Evolutionary conservation across 2,888 invertebrate genomes (phyloP).

Genomic region (Hetaerina titia): DNA sequence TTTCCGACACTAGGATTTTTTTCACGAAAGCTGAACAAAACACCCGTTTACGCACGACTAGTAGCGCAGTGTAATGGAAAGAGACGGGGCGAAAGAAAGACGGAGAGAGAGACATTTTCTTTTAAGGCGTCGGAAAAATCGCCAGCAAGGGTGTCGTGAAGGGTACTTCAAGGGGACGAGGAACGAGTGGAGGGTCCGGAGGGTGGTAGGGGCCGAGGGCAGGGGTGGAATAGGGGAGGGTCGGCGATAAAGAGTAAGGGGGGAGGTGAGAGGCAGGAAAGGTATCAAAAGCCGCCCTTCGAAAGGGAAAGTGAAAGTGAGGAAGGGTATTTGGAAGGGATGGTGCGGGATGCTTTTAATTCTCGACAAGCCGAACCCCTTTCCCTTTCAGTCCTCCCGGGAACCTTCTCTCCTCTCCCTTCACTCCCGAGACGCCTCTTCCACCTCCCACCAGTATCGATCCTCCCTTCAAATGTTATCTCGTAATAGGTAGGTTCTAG

Average conservation of each 20-base stretch:
- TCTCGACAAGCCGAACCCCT: not conserved
- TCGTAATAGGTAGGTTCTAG: not conserved
- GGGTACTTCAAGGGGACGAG: not conserved
- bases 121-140: conserved; percentile 11
- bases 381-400: not conserved
- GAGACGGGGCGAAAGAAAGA: not conserved
- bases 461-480: not conserved
- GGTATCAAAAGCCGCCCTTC: not conserved
- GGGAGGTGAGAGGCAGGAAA: too few species aligned
- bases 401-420: not conserved
- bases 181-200: not conserved
- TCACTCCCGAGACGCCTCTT: not conserved
- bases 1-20: not conserved
- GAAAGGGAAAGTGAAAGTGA: conserved; percentile 55
- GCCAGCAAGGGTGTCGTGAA: conserved; percentile 14
- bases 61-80: not conserved
- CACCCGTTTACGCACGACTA: not conserved
- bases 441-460: not conserved
- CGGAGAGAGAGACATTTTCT: not conserved
- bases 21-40: not conserved
- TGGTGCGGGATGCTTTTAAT: not conserved
- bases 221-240: not conserved
- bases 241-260: not conserved
- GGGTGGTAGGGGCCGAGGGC: too few species aligned
- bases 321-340: not conserved